A percentile compares a stretch with the other conserved stretches of the same genome.
These are phyloP conservation scores for Notodromas monacha DNA, from an alignment of 2,888 invertebrate genomes.

Conservation along the genomic window DNA sequence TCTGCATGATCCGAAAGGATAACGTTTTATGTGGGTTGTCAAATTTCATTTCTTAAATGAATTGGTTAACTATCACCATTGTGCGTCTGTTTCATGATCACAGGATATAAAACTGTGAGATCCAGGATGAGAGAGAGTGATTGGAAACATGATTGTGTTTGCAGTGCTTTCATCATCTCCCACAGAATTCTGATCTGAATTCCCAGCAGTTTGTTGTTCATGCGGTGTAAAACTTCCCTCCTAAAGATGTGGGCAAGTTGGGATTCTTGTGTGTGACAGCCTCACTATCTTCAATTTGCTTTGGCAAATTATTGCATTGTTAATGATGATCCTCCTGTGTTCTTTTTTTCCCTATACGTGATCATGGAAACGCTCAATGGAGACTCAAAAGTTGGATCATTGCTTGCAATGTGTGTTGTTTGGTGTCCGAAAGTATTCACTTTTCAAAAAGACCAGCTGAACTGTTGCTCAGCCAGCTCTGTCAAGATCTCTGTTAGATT, in stretches of 20 bases:
- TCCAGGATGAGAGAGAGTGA: slow-evolving; percentile 73
- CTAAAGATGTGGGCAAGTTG: slow-evolving; percentile 85
- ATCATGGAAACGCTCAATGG: slow-evolving; percentile 25
- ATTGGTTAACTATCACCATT: slow-evolving; percentile 88
- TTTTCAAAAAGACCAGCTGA: slow-evolving; percentile 31
- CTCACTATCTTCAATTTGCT: no score
- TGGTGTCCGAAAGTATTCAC: slow-evolving; percentile 30
- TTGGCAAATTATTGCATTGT: no score
- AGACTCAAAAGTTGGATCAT: slow-evolving; percentile 25
- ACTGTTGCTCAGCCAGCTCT: slow-evolving; percentile 31
- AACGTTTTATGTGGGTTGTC: slow-evolving; percentile 98
- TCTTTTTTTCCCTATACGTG: no score
- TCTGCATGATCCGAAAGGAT: slow-evolving; percentile 76
- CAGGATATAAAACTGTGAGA: slow-evolving; percentile 85
- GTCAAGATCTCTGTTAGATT: slow-evolving; percentile 41
- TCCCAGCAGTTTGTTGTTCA: slow-evolving; percentile 49
- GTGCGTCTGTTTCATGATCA: slow-evolving; percentile 75
- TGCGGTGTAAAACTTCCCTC: slow-evolving; percentile 91
- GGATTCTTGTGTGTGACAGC: slow-evolving; percentile 83
- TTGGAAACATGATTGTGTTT: no score
- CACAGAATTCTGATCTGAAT: neutral
- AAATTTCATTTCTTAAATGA: slow-evolving; percentile 97
- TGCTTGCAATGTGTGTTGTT: slow-evolving; percentile 36
- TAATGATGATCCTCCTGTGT: no score
- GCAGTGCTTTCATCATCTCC: no score